Percentiles rank a stretch among this genome's conserved stretches.
Evolutionary conservation across 2,113 vertebrate genomes (phyloP).

Genomic region (Tylochromis polylepis): DNA sequence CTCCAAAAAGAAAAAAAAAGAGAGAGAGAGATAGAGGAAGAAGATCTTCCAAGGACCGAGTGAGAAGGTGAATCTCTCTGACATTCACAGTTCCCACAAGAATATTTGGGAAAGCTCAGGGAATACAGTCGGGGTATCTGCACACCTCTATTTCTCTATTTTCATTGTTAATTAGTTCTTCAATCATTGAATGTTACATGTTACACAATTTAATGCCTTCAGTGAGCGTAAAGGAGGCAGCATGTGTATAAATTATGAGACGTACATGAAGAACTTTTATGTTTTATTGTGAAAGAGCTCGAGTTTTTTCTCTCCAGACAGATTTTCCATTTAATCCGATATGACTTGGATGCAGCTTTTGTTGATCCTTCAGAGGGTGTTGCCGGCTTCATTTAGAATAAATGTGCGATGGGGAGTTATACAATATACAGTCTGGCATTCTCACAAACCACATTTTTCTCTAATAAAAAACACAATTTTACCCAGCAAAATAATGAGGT

Average conservation of each 20-base stretch:
- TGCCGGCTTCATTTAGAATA: not conserved
- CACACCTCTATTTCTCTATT: conserved; percentile 24
- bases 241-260: not conserved
- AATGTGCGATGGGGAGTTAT: not conserved
- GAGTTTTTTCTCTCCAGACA: not conserved
- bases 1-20: not conserved
- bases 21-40: not conserved
- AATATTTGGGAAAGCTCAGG: not conserved
- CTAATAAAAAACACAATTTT: not conserved
- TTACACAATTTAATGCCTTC: not conserved
- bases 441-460: not conserved
- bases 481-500: not conserved
- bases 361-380: conserved; percentile 3
- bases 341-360: conserved; percentile 3
- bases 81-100: not conserved
- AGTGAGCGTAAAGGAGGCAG: not conserved
- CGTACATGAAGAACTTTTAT: not conserved
- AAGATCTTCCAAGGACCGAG: not conserved
- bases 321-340: not conserved
- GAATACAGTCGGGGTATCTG: not conserved
- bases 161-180: conserved; percentile 30
- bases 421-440: not conserved
- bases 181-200: not conserved
- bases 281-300: not conserved
- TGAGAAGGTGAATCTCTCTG: conserved; percentile 1